Evolutionary conservation across 2,113 vertebrate genomes (phyloP).

Genomic region (Hyla sarda): DNA sequence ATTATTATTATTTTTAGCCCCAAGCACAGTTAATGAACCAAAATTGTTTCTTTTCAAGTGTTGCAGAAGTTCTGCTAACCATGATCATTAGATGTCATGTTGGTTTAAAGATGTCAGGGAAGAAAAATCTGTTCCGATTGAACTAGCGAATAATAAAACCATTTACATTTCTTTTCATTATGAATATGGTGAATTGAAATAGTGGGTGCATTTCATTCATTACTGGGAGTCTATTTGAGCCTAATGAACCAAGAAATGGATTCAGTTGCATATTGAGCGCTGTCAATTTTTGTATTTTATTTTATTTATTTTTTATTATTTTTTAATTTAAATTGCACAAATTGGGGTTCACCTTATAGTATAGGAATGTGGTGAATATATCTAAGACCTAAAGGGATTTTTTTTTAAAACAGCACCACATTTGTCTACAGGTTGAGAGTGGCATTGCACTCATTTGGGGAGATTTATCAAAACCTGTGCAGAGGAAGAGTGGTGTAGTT

Average conservation of each 20-base stretch:
- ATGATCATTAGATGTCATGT: conserved; percentile 64
- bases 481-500: too few species aligned
- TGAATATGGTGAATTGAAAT: conserved; percentile 57
- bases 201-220: conserved; percentile 49
- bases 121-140: conserved; percentile 59
- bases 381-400: neutral
- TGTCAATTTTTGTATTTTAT: neutral
- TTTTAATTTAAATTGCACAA: neutral
- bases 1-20: conserved; percentile 65
- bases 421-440: neutral
- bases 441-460: neutral
- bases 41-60: conserved; percentile 65
- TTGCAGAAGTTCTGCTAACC: conserved; percentile 62
- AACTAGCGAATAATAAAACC: conserved; percentile 59
- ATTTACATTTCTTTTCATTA: conserved; percentile 58
- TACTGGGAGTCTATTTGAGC: conserved; percentile 53
- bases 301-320: neutral
- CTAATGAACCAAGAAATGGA: conserved; percentile 54
- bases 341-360: neutral
- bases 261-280: conserved; percentile 37
- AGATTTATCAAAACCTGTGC: too few species aligned
- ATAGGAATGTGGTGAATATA: neutral
- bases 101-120: conserved; percentile 58
- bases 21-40: conserved; percentile 64
- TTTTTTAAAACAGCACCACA: neutral